Percentiles rank a stretch among this genome's conserved stretches.
phyloP scores from a whole-genome alignment of 2,797 vertebrate genomes.

The Carapus acus region DNA sequence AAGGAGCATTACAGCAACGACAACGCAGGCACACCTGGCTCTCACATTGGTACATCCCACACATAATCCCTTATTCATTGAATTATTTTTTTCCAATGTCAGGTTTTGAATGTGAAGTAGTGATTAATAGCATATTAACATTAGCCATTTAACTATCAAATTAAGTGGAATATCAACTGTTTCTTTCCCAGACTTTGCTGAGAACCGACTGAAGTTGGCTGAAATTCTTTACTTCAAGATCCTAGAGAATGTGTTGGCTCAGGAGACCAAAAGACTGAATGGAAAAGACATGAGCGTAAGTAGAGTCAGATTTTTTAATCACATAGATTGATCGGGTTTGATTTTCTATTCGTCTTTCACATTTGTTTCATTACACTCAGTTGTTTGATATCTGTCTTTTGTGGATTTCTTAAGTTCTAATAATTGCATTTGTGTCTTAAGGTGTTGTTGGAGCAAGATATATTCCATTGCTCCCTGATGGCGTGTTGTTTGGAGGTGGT shows the following conservation, averaged over 20 bases:
- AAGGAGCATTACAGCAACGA: conserved; percentile 86
- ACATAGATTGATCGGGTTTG: no score
- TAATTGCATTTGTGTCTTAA: conserved; percentile 44
- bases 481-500: conserved; percentile 94
- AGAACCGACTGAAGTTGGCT: conserved; percentile 89
- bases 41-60: conserved; percentile 78
- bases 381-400: no score
- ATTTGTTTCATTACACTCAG: no score
- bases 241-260: conserved; percentile 87
- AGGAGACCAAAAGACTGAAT: conserved; percentile 84
- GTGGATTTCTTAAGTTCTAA: no score
- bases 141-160: no score
- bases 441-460: conserved; percentile 89
- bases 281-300: conserved; percentile 96
- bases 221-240: conserved; percentile 96
- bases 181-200: conserved; percentile 84
- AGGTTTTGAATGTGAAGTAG: neutral
- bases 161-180: no score
- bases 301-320: no score
- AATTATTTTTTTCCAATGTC: neutral
- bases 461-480: conserved; percentile 90
- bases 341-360: no score
- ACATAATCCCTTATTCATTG: neutral
- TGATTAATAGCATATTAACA: no score
- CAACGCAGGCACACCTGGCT: conserved; percentile 81